Conservation (phyloP, 2,113 vertebrate species). For the Aphelocoma coerulescens region DNA sequence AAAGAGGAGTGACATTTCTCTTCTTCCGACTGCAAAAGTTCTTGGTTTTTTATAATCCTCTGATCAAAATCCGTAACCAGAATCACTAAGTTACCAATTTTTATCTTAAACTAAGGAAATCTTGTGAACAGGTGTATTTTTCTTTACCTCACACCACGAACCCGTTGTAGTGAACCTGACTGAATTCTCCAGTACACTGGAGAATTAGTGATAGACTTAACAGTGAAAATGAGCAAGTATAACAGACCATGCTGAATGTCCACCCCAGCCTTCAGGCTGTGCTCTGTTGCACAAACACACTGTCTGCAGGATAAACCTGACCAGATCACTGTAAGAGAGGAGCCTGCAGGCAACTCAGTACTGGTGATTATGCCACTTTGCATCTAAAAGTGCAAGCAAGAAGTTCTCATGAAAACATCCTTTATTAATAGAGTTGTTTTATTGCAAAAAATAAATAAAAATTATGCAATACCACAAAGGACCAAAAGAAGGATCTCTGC, state of each 20-base stretch:
- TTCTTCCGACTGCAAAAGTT: background rate
- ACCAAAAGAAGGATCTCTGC: background rate
- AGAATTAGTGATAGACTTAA: background rate
- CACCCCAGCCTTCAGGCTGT: background rate
- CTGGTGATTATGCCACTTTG: background rate
- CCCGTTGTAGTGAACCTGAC: background rate
- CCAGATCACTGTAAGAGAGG: background rate
- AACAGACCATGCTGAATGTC: background rate
- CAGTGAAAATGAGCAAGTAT: background rate
- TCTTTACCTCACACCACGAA: background rate
- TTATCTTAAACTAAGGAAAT: background rate
- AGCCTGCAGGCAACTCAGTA: background rate
- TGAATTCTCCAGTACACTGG: background rate
- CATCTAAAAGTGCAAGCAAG: background rate
- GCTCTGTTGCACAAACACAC: background rate
- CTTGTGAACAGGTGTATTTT: background rate
- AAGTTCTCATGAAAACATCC: background rate
- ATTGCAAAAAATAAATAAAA: background rate
- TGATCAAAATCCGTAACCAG: background rate
- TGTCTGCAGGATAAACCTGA: background rate
- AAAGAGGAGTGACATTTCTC: background rate
- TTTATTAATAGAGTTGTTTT: background rate
- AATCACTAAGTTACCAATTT: background rate
- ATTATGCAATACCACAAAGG: background rate
- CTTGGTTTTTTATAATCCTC: background rate